Conservation (phyloP, 2,113 vertebrate species). For the Pseudorasbora parva region DNA sequence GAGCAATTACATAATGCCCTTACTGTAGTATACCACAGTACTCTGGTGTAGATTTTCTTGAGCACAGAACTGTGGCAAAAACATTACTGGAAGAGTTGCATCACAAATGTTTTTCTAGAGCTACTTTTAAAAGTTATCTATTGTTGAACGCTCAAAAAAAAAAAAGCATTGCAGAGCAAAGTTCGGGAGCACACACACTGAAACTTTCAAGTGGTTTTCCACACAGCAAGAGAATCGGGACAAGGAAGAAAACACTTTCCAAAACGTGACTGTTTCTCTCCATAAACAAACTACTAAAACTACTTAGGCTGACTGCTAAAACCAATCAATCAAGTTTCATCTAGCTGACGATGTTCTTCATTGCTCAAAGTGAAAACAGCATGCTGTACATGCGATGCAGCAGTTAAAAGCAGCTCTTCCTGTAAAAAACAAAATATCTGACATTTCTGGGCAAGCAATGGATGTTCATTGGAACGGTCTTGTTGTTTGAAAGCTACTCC, state of each 20-base stretch:
- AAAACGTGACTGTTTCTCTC: not conserved
- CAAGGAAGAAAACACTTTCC: not conserved
- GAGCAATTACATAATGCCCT: conserved; percentile 28
- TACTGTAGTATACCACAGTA: conserved; percentile 1
- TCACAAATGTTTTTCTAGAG: conserved; percentile 1
- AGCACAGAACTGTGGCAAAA: not conserved
- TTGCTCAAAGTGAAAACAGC: not conserved
- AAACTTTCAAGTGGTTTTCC: not conserved
- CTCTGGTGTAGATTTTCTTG: not conserved
- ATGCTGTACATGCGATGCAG: not conserved
- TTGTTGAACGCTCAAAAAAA: not conserved
- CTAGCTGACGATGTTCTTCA: not conserved
- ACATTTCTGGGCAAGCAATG: not conserved
- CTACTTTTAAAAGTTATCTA: not conserved
- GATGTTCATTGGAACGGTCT: not conserved
- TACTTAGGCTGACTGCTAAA: not conserved
- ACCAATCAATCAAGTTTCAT: not conserved
- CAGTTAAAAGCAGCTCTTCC: not conserved
- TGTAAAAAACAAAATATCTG: conserved; percentile 13
- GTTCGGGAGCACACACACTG: not conserved
- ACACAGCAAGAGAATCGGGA: not conserved
- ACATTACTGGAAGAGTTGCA: not conserved
- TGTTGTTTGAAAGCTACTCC: conserved; percentile 8
- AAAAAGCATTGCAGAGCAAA: not conserved
- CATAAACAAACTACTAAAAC: conserved; percentile 23